Conservation (phyloP, 2,888 invertebrate genomes). For the Ophioninae sp. region DNA sequence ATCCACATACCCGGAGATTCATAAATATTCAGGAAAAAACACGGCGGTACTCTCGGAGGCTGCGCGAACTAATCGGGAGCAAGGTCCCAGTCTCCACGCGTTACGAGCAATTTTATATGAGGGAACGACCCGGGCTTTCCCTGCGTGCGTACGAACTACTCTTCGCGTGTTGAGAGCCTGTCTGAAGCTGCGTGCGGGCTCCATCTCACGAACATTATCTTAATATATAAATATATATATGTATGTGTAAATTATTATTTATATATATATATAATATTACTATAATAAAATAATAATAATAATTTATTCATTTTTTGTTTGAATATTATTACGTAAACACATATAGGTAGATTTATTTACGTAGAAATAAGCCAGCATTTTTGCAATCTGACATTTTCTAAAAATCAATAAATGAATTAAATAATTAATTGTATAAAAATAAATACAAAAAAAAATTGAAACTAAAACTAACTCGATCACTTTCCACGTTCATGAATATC, state of each 20-base stretch:
- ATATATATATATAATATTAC: no score
- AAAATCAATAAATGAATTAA: no score
- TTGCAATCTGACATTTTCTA: no score
- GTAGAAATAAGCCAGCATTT: no score
- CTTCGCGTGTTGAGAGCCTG: background rate
- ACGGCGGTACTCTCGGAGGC: constrained; percentile 8
- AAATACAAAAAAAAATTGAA: no score
- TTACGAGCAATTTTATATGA: constrained; percentile 1
- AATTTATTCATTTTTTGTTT: no score
- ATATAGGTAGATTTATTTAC: background rate
- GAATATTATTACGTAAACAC: background rate
- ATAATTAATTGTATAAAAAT: no score
- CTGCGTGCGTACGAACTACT: constrained; percentile 13
- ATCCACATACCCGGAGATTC: background rate
- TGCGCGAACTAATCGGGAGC: constrained; percentile 47
- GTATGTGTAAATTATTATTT: no score
- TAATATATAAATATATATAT: no score
- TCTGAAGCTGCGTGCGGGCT: background rate
- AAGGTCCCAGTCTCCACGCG: constrained; percentile 33
- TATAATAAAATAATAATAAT: no score
- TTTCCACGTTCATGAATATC: constrained; percentile 47
- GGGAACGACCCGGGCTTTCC: constrained; percentile 28
- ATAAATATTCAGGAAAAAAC: background rate
- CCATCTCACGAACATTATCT: background rate
- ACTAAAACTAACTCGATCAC: constrained; percentile 38